Conservation (phyloP, 2,797 vertebrate species). For the Threskiornis aethiopicus region DNA sequence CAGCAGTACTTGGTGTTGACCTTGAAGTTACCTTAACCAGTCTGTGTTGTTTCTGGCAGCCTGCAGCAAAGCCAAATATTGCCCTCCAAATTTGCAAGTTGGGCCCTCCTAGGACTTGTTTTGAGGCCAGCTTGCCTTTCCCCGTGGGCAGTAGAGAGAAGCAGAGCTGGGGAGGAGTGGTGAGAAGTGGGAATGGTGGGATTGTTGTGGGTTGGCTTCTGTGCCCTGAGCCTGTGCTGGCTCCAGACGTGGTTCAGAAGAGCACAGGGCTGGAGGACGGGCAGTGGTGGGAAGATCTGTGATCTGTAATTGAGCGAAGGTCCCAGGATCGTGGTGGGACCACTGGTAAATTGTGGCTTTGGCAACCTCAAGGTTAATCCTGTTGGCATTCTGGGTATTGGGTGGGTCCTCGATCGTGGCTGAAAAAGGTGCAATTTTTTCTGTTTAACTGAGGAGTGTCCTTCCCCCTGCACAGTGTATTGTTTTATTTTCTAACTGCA, state of each 20-base stretch:
- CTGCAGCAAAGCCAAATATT: conserved; percentile 4
- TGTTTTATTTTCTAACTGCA: background rate
- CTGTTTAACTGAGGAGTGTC: background rate
- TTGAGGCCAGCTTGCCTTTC: background rate
- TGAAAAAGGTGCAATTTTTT: background rate
- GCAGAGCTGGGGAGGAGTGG: background rate
- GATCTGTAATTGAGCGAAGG: background rate
- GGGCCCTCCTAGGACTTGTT: conserved; percentile 17
- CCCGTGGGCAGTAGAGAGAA: background rate
- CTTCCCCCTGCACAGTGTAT: background rate
- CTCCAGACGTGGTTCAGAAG: background rate
- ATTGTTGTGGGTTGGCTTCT: background rate
- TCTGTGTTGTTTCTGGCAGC: conserved; percentile 35
- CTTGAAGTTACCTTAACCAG: conserved; percentile 30
- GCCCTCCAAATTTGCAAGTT: conserved; percentile 29
- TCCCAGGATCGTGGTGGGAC: background rate
- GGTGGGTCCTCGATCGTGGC: background rate
- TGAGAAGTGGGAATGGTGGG: background rate
- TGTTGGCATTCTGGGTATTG: background rate
- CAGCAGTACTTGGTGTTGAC: background rate
- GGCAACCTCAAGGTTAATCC: background rate
- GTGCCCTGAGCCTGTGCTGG: background rate
- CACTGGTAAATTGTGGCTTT: background rate
- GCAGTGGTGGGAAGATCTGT: background rate
- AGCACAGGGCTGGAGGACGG: background rate